Percentiles rank a stretch among this genome's conserved stretches.
phyloP scores from a whole-genome alignment of 2,888 invertebrate species.

The Noctua comes region DNA sequence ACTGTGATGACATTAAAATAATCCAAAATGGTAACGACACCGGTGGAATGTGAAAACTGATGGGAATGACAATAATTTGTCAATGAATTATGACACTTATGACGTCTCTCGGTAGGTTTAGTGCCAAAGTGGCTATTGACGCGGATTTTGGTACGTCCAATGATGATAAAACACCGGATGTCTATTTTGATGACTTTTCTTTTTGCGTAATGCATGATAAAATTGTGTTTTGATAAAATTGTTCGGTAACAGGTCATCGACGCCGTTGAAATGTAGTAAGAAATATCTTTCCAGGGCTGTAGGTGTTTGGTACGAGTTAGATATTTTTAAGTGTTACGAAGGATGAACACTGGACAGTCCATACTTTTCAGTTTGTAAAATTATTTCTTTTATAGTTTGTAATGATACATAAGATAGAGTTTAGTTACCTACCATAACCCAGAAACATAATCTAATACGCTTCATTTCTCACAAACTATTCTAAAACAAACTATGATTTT shows the following conservation, averaged over 20 bases:
- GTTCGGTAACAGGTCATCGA: constrained; percentile 47
- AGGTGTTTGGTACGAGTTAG: neutral
- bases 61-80: constrained; percentile 60
- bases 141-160: constrained; percentile 48
- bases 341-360: neutral
- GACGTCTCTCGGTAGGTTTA: constrained; percentile 41
- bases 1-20: constrained; percentile 51
- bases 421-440: neutral
- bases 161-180: constrained; percentile 56
- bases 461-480: neutral
- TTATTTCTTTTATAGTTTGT: neutral
- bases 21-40: constrained; percentile 56
- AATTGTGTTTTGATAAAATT: constrained; percentile 28
- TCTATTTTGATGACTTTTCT: constrained; percentile 39
- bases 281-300: neutral
- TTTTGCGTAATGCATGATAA: constrained; percentile 37
- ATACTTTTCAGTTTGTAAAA: neutral
- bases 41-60: constrained; percentile 61
- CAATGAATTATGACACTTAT: constrained; percentile 56
- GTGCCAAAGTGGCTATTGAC: constrained; percentile 60
- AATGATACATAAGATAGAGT: neutral
- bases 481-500: neutral
- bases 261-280: neutral
- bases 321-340: neutral
- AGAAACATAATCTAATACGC: neutral